A percentile compares a stretch with the other conserved stretches of the same genome.
phyloP scores from a whole-genome alignment of 2,113 vertebrate species.

The Ceuthmochares aereus region DNA sequence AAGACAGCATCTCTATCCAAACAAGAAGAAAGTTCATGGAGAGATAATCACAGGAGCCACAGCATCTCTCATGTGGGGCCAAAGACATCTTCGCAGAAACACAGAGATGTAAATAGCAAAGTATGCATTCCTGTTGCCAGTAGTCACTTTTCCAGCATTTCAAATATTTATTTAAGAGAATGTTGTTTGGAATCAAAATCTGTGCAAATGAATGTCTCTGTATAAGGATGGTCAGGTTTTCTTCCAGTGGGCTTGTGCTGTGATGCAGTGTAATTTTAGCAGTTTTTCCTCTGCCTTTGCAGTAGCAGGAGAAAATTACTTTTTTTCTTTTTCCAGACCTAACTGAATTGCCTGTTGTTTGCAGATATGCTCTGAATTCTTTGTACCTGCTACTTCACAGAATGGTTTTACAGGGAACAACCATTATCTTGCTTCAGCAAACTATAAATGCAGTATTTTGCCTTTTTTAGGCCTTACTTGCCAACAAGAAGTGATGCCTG shows the following conservation, averaged over 20 bases:
- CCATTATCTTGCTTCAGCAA: background rate
- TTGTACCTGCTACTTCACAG: background rate
- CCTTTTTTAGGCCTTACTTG: background rate
- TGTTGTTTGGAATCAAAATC: background rate
- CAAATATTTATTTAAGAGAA: background rate
- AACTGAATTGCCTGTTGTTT: background rate
- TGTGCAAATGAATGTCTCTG: background rate
- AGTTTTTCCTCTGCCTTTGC: background rate
- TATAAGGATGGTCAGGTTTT: background rate
- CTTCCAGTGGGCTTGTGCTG: background rate
- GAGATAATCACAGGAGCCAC: background rate
- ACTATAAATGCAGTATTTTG: background rate
- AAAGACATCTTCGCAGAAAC: background rate
- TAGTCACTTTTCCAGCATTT: background rate
- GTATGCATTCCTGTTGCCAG: background rate
- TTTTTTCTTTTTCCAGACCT: background rate
- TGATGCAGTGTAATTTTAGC: background rate
- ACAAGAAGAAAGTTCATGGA: background rate
- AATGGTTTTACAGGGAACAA: background rate
- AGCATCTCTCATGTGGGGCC: background rate
- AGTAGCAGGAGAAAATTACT: background rate
- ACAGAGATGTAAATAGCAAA: background rate
- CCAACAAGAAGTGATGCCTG: background rate
- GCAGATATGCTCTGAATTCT: background rate
- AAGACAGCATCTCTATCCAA: background rate